phyloP scores from a whole-genome alignment of 2,113 vertebrate species.

The Hippolais icterina region DNA sequence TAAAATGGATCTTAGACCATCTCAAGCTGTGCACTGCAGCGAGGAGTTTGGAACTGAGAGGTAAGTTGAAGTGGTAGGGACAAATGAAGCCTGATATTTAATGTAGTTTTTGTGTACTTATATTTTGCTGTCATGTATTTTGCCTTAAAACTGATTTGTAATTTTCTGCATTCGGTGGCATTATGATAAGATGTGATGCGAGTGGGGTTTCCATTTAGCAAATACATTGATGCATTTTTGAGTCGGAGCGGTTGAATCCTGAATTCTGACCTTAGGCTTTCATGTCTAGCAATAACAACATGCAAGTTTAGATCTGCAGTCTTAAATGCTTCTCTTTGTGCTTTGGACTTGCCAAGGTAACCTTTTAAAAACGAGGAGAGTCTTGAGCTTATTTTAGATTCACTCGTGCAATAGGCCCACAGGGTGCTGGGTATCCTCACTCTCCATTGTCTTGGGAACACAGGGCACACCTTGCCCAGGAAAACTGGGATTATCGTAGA shows the following conservation, averaged over 20 bases:
- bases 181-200: conserved; percentile 74
- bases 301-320: neutral
- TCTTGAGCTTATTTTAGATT: conserved; percentile 42
- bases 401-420: neutral
- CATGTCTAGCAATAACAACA: conserved; percentile 22
- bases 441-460: neutral
- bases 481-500: neutral
- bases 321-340: conserved; percentile 47
- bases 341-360: conserved; percentile 51
- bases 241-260: conserved; percentile 59
- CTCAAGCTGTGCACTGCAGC: conserved; percentile 73
- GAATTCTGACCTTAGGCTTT: conserved; percentile 67
- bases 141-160: conserved; percentile 82
- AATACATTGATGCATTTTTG: conserved; percentile 73
- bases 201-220: conserved; percentile 77
- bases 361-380: conserved; percentile 36
- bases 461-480: neutral
- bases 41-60: conserved; percentile 62
- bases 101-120: conserved; percentile 92
- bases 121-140: conserved; percentile 83
- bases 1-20: conserved; percentile 85
- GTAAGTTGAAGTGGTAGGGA: conserved; percentile 78
- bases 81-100: conserved; percentile 89
- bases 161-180: conserved; percentile 78
- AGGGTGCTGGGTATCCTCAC: neutral